Percentiles rank a stretch among this genome's conserved stretches.
Conservation (phyloP, 2,797 vertebrate genomes). For the Manis javanica region DNA sequence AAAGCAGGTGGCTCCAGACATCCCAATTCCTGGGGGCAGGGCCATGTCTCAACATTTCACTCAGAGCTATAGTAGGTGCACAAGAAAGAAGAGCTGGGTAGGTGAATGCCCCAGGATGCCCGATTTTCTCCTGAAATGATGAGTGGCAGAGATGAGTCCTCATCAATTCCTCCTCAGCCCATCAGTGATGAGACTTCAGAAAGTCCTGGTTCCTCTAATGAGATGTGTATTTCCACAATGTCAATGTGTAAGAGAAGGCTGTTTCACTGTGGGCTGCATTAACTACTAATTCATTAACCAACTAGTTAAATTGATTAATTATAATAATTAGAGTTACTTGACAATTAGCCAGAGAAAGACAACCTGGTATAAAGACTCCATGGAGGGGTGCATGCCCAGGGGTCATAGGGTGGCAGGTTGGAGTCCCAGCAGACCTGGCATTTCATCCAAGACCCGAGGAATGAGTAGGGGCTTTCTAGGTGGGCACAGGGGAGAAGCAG, state of each 20-base stretch:
- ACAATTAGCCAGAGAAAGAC: neutral
- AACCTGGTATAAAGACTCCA: neutral
- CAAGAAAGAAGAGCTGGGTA: neutral
- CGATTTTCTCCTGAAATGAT: neutral
- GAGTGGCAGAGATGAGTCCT: neutral
- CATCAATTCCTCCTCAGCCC: neutral
- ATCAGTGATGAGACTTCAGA: neutral
- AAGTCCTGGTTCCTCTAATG: neutral
- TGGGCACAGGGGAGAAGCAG: neutral
- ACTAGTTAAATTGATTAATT: neutral
- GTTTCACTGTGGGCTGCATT: neutral
- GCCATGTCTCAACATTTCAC: neutral
- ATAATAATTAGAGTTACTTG: neutral
- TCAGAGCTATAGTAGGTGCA: neutral
- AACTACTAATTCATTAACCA: neutral
- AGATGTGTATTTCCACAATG: neutral
- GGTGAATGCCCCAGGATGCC: neutral
- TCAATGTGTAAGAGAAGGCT: neutral
- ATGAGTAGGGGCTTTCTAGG: neutral
- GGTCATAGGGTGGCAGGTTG: neutral
- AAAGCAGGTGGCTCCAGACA: neutral
- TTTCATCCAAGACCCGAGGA: neutral
- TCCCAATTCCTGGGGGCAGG: neutral
- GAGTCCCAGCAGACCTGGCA: neutral
- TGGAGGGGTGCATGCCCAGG: neutral